Evolutionary conservation across 2,797 vertebrate genomes (phyloP).

Genomic region (Carcharodon carcharias): DNA sequence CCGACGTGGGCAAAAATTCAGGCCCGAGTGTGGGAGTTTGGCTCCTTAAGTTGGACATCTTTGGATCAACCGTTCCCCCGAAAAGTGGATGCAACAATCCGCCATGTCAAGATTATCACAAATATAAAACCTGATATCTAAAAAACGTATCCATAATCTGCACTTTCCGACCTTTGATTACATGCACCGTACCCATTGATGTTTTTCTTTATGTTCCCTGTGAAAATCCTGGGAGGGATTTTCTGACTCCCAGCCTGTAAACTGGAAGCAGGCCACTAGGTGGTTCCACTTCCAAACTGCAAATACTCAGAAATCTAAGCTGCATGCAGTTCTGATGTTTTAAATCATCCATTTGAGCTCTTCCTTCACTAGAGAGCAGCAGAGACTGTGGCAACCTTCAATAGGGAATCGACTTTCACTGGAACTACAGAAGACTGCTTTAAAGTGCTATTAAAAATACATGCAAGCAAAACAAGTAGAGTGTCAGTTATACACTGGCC

Average conservation of each 20-base stretch:
- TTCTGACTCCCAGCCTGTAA: background rate
- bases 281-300: conserved; percentile 6
- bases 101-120: background rate
- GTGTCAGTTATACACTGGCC: background rate
- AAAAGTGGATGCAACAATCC: background rate
- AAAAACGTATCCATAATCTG: background rate
- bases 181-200: no score
- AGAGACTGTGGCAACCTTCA: conserved; percentile 20
- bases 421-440: background rate
- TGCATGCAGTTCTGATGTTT: no score
- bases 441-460: background rate
- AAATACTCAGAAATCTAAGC: background rate
- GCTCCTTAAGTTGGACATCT: background rate
- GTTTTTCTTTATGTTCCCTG: background rate
- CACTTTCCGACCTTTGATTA: background rate
- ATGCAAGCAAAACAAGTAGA: background rate
- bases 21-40: background rate
- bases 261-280: conserved; percentile 15
- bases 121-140: background rate
- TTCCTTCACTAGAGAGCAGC: conserved; percentile 36
- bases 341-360: background rate
- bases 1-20: no score
- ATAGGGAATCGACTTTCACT: background rate
- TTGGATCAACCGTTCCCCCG: background rate
- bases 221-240: background rate